phyloP scores from a whole-genome alignment of 2,113 vertebrate species.

The Pseudolaguvia tuberculata region DNA sequence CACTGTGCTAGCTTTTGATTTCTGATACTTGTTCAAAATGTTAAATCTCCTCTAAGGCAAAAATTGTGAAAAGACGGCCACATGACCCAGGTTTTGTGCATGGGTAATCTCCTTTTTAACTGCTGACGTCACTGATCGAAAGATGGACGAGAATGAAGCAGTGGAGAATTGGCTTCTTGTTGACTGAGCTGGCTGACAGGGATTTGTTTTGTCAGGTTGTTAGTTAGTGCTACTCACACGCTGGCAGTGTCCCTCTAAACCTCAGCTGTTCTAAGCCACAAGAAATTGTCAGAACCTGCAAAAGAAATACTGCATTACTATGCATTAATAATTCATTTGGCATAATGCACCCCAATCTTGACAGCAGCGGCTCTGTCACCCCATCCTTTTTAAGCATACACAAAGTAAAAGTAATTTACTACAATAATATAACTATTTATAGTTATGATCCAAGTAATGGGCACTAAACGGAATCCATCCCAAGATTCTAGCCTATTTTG shows the following conservation, averaged over 20 bases:
- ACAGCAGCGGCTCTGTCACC: not conserved
- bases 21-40: slow-evolving; percentile 22
- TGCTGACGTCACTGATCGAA: slow-evolving; percentile 21
- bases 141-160: slow-evolving; percentile 17
- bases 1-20: slow-evolving; percentile 36
- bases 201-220: slow-evolving; percentile 38
- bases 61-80: slow-evolving; percentile 29
- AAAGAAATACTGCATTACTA: slow-evolving; percentile 7
- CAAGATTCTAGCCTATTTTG: not conserved
- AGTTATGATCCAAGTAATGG: no score
- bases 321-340: slow-evolving; percentile 9
- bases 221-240: slow-evolving; percentile 15
- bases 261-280: slow-evolving; percentile 12
- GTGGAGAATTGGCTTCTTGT: slow-evolving; percentile 31
- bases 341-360: not conserved
- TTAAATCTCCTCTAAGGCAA: slow-evolving; percentile 40
- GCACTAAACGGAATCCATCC: not conserved
- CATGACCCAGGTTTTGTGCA: slow-evolving; percentile 17
- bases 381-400: not conserved
- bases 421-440: not conserved
- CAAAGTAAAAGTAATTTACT: not conserved
- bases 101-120: slow-evolving; percentile 1
- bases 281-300: slow-evolving; percentile 40
- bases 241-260: not conserved
- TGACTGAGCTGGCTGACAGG: slow-evolving; percentile 4